A percentile compares a stretch with the other conserved stretches of the same genome.
Evolutionary conservation across 2,888 invertebrate species (phyloP).

Genomic region (Macrophya annulata): DNA sequence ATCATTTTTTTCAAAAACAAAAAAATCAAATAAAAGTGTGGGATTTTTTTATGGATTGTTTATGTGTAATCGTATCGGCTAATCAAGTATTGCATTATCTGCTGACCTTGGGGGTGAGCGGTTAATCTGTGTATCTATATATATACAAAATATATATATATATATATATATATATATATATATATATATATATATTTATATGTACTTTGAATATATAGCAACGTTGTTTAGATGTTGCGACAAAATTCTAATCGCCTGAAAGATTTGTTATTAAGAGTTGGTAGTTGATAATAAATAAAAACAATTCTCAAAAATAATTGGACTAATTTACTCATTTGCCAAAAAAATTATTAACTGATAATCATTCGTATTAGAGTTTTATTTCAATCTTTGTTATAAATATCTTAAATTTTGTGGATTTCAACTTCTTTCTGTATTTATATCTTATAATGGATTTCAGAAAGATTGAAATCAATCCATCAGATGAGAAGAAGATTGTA

Average conservation of each 20-base stretch:
- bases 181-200: neutral
- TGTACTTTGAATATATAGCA: conserved; percentile 19
- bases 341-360: neutral
- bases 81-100: conserved; percentile 27
- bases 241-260: neutral
- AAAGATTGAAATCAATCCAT: neutral
- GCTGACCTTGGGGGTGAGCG: conserved; percentile 7
- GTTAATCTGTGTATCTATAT: conserved; percentile 13
- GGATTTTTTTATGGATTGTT: conserved; percentile 37
- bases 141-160: neutral
- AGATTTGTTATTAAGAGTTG: neutral
- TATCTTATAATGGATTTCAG: neutral
- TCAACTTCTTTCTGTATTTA: too few relatives aligned
- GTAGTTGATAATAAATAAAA: conserved; percentile 27
- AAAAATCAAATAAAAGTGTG: neutral
- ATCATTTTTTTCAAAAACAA: neutral
- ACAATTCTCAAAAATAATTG: neutral
- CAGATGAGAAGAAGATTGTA: neutral
- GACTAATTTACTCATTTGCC: neutral
- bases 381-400: neutral
- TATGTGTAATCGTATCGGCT: neutral
- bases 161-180: neutral
- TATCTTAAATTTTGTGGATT: neutral
- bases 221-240: conserved; percentile 26
- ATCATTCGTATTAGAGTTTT: neutral